These are phyloP conservation scores for Drosophila subpulchrella DNA, from an alignment of 1,140 invertebrate genomes.

Conservation along the genomic window DNA sequence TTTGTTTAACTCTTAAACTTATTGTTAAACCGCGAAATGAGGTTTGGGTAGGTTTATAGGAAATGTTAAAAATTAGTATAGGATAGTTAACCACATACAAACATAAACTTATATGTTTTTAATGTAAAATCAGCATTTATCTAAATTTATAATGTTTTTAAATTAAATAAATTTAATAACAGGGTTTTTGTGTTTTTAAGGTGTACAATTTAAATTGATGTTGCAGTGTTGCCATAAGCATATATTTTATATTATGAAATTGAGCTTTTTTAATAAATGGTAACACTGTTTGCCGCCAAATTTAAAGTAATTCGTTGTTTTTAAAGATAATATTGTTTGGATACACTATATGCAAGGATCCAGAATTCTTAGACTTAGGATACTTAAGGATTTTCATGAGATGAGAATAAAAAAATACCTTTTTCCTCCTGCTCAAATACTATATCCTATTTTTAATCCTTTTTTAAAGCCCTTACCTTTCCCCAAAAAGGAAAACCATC, in stretches of 20 bases:
- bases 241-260: not conserved
- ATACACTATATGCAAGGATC: no score
- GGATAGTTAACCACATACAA: not conserved
- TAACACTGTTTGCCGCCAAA: not conserved
- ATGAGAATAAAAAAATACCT: no score
- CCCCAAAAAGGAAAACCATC: not conserved
- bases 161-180: constrained; percentile 4
- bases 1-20: not conserved
- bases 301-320: not conserved
- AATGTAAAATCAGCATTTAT: not conserved
- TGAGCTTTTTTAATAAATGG: not conserved
- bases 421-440: no score
- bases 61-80: constrained; percentile 1
- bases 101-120: not conserved
- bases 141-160: constrained; percentile 8
- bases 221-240: not conserved
- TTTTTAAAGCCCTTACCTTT: no score
- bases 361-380: no score
- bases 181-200: no score
- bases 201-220: not conserved
- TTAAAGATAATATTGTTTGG: no score
- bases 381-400: no score
- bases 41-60: not conserved
- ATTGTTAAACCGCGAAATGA: not conserved
- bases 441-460: no score